Conservation (phyloP, 2,113 vertebrate species). For the Athene noctua region DNA sequence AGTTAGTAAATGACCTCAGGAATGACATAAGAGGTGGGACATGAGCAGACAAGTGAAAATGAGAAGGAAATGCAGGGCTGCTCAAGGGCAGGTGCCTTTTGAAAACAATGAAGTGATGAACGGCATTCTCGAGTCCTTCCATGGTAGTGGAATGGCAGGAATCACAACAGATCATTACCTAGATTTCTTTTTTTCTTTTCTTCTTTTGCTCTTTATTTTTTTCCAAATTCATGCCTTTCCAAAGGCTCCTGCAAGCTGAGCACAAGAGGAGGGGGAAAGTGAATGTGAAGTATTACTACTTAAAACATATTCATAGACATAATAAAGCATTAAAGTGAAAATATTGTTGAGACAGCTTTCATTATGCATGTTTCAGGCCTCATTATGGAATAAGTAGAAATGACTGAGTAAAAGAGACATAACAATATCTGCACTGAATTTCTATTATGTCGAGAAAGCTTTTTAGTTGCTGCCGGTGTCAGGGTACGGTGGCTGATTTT, state of each 20-base stretch:
- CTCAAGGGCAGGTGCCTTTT: conserved; percentile 13
- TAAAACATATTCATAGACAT: conserved; percentile 84
- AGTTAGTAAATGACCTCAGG: neutral
- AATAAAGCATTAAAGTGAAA: conserved; percentile 94
- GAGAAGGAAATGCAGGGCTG: neutral
- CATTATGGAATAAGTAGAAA: conserved; percentile 91
- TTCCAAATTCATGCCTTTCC: conserved; percentile 28
- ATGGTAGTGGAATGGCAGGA: neutral
- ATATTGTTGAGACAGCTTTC: conserved; percentile 95
- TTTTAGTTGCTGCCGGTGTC: conserved; percentile 74
- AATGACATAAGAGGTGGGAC: neutral
- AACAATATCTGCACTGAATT: conserved; percentile 86
- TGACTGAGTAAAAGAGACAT: conserved; percentile 87
- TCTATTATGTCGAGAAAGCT: conserved; percentile 83
- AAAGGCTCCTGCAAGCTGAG: conserved; percentile 48
- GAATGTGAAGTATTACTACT: conserved; percentile 80
- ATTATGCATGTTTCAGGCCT: conserved; percentile 89
- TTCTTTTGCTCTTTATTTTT: conserved; percentile 1
- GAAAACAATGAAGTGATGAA: conserved; percentile 45
- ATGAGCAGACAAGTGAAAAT: neutral
- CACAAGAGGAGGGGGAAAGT: neutral
- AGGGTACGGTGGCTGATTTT: conserved; percentile 79
- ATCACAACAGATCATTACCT: conserved; percentile 56
- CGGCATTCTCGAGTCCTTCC: conserved; percentile 39
- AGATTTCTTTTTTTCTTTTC: neutral